Evolutionary conservation across 2,888 invertebrate species (phyloP), one percentile per base, ranked within the genome.

Genomic region (Acronicta aceris): DNA sequence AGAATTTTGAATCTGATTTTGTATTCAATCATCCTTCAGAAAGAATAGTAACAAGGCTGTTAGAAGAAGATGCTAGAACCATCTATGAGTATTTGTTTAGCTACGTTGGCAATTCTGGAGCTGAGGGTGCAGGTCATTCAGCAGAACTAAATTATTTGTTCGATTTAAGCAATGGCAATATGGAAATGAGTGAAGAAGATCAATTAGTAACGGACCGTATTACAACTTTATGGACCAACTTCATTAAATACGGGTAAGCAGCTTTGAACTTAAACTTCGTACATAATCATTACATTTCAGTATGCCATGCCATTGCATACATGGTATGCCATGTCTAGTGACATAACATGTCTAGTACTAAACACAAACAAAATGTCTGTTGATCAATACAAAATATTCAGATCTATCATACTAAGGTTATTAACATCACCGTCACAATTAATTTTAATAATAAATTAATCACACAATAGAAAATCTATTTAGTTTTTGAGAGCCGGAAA

Each of bases 211-310:
- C 78, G 7, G 85, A 91, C 43, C 86, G 89, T 13, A 82, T 93
- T 16, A 85, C 88, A 15, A 85, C 84, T 16, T 71, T 94, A 58
- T 94, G 94, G 94, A 70, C 89, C 0, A 93, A 94, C 71, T 94
- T 94, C 55, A 84, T 94, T 4, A 94, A 93, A 85, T 87, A 84
- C 66, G 94, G 93, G 94, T 94, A 82, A 84, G 85, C 1, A 30
- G 1, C 33, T 33, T 33, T 12, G 7, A 30, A 9, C 7, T 1
- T 30, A 8, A 30, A 38, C n/a, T 38, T 38, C 38, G 1, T n/a
- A n/a, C 33, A 33, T 9, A 7, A 1, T 9, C 8, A 21, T 21
- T 33, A 10, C 10, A 4, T 12, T 1, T 33, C n/a, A n/a, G n/a
- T n/a, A n/a, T n/a, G n/a, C n/a, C n/a, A n/a, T n/a, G n/a, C n/a